Conservation (phyloP, 1,140 invertebrate genomes). For the Caenorhabditis tropicalis region DNA sequence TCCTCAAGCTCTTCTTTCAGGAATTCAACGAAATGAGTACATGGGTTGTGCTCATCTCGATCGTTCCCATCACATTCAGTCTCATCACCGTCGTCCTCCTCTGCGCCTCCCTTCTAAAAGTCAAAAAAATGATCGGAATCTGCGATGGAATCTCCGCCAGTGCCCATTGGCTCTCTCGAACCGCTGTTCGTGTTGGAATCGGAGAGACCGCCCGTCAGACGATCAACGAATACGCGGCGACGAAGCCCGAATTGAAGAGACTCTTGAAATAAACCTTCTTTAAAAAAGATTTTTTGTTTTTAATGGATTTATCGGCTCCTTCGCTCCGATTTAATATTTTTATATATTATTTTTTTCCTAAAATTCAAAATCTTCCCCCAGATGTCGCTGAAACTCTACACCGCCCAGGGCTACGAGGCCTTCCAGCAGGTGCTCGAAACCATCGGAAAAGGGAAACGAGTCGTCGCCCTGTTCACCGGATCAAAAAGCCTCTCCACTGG, state of each 20-base stretch:
- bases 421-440: neutral
- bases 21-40: neutral
- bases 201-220: conserved; percentile 61
- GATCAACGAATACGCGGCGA: conserved; percentile 59
- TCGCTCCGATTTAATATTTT: too few species aligned
- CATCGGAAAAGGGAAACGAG: conserved; percentile 58
- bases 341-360: too few species aligned
- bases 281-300: neutral
- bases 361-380: neutral
- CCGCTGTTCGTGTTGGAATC: conserved; percentile 61
- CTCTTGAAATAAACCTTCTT: neutral
- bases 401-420: conserved; percentile 15
- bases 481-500: conserved; percentile 64
- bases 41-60: neutral
- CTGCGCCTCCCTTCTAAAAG: neutral
- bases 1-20: neutral
- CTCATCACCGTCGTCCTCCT: neutral
- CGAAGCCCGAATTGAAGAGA: conserved; percentile 59
- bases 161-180: conserved; percentile 61
- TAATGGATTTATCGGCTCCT: neutral
- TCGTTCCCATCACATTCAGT: conserved; percentile 1
- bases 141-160: conserved; percentile 43
- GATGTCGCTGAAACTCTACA: neutral
- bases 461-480: conserved; percentile 73
- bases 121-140: neutral